Conservation (phyloP, 1,140 invertebrate genomes). For the Drosophila chauvacae region DNA sequence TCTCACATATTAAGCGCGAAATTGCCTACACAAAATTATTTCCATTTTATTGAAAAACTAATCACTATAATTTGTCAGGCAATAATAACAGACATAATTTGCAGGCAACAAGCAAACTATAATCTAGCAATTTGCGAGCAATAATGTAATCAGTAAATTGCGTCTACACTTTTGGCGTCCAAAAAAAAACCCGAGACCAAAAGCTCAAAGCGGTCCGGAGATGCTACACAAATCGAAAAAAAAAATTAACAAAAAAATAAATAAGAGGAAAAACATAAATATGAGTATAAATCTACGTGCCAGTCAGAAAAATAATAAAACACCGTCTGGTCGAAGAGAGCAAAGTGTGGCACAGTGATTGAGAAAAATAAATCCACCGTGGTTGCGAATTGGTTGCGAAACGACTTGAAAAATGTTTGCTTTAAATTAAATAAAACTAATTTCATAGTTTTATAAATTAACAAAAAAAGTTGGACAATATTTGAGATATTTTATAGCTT, state of each 20-base stretch:
- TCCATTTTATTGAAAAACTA: slow-evolving; percentile 68
- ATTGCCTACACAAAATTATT: slow-evolving; percentile 38
- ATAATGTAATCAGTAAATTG: slow-evolving; percentile 82
- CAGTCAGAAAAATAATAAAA: slow-evolving; percentile 77
- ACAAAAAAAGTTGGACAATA: accelerated
- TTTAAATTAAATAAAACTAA: background rate
- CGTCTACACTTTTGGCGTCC: slow-evolving; percentile 63
- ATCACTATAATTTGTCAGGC: slow-evolving; percentile 74
- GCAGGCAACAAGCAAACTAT: slow-evolving; percentile 57
- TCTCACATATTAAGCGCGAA: slow-evolving; percentile 48
- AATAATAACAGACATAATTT: slow-evolving; percentile 67
- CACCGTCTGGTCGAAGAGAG: slow-evolving; percentile 54
- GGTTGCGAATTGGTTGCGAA: slow-evolving; percentile 11
- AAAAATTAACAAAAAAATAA: slow-evolving; percentile 32
- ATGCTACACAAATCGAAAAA: slow-evolving; percentile 53
- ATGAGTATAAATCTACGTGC: slow-evolving; percentile 79
- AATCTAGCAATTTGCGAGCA: slow-evolving; percentile 80
- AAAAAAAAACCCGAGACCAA: slow-evolving; percentile 37
- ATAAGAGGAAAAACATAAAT: slow-evolving; percentile 67
- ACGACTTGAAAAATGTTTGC: background rate
- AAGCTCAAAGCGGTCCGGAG: slow-evolving; percentile 57
- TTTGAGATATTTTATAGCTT: background rate
- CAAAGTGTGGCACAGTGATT: slow-evolving; percentile 55
- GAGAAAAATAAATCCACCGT: slow-evolving; percentile 37
- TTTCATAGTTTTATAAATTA: background rate